Percentiles rank a stretch among this genome's conserved stretches.
Conservation (phyloP, 2,797 vertebrate genomes). For the Novumbra hubbsi region DNA sequence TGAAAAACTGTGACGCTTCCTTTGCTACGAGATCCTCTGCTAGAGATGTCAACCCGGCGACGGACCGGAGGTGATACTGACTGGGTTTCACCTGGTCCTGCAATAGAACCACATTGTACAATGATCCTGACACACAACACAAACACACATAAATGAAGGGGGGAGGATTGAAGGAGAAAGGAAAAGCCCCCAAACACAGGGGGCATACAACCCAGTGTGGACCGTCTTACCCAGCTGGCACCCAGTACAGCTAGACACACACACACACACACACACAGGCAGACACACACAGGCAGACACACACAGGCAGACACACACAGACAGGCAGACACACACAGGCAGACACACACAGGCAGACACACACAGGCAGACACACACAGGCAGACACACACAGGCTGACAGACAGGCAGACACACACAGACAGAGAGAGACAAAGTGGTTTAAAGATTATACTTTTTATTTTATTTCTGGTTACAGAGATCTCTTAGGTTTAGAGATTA, state of each 20-base stretch:
- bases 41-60: too few species aligned
- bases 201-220: too few species aligned
- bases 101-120: slow-evolving; percentile 5
- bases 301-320: too few species aligned
- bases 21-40: background rate
- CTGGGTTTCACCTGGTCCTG: background rate
- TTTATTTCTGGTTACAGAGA: too few species aligned
- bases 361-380: slow-evolving; percentile 18
- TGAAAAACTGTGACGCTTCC: background rate
- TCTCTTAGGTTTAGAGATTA: slow-evolving; percentile 21
- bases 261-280: slow-evolving; percentile 2
- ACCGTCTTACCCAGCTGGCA: background rate
- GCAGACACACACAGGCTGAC: slow-evolving; percentile 11
- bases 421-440: slow-evolving; percentile 23
- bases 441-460: slow-evolving; percentile 34
- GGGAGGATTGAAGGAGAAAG: slow-evolving; percentile 18
- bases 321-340: slow-evolving; percentile 22
- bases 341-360: background rate
- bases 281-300: slow-evolving; percentile 17
- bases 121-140: slow-evolving; percentile 9
- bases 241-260: slow-evolving; percentile 5
- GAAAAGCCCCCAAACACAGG: slow-evolving; percentile 51
- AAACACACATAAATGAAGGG: slow-evolving; percentile 1
- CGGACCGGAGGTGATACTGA: background rate
- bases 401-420: slow-evolving; percentile 18